Base-by-base conservation (phyloP, 2,797 vertebrate genomes). In the Muscicapa striata region DNA sequence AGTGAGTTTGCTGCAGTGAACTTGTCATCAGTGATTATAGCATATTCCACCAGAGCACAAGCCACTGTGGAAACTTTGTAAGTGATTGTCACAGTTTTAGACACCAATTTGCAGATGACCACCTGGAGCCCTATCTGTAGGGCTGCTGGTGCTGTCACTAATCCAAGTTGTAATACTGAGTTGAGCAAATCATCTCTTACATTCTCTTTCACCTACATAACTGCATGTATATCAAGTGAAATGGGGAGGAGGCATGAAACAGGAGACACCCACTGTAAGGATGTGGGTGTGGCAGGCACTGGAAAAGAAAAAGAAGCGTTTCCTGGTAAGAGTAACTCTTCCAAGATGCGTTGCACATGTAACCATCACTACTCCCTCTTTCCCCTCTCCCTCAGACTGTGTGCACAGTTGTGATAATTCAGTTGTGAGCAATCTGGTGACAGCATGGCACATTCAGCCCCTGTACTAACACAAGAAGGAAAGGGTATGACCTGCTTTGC, bases 11-110 rank as follows among this genome's bases (percentile, higher is more conserved):
- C 63, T 79, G 5, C 68, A 82, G 43, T 78, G 59, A 86, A 66
- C n/a, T 70, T 93, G 81, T 66, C 86, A 20, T 51, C 62, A 41
- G 40, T 79, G 55, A 82, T 89, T 90, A 84, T n/a, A 82, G n/a
- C 67, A 27, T 57, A 32, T 18, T 59, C 67, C 45, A 41, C 55
- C 36, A 63, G 45, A 87, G 57, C 1, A 2, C 57, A 76, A 70
- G 52, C 55, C 62, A 49, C 70, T 2, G 0, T 84, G 52, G 84
- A 76, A 77, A 66, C 34, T 76, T 84, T 5, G 23, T 84, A 67
- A 76, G 36, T 67, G 70, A 59, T n/a, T 63, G 77, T 90, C 14
- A 4, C 21, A 49, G 67, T 59, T 74, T 48, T 4, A 64, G 81
- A 43, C 38, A 52, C 40, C 55, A 41, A 52, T 45, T 84, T 82